phyloP scores from a whole-genome alignment of 1,140 invertebrate genomes.

The Drosophila leontia region DNA sequence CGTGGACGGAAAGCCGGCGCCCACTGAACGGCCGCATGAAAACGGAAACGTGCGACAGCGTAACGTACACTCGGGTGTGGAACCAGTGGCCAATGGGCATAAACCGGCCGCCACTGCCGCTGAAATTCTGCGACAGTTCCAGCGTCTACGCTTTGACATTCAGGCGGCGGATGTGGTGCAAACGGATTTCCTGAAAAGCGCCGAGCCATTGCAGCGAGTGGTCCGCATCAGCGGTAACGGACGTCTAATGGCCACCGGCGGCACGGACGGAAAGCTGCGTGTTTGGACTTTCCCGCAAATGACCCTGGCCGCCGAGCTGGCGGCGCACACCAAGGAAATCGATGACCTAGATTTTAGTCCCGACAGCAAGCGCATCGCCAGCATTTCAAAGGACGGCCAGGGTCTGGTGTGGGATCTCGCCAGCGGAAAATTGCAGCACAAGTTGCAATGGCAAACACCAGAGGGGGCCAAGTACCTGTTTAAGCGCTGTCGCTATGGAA shows the following conservation, averaged over 20 bases:
- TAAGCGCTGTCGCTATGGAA: conserved; percentile 92
- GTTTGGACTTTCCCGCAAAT: conserved; percentile 95
- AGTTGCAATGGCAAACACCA: conserved; percentile 89
- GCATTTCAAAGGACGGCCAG: conserved; percentile 94
- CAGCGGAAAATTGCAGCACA: conserved; percentile 85
- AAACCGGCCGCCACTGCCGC: conserved; percentile 63
- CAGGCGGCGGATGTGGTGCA: conserved; percentile 91
- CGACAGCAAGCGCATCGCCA: conserved; percentile 90
- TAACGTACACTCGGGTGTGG: conserved; percentile 65
- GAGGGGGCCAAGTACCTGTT: conserved; percentile 92
- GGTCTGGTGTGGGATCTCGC: conserved; percentile 91
- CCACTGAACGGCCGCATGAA: conserved; percentile 67
- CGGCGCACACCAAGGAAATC: conserved; percentile 92
- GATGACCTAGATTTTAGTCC: conserved; percentile 96
- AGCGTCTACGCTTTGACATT: conserved; percentile 90
- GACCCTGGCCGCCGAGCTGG: conserved; percentile 88
- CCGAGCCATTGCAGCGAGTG: conserved; percentile 94
- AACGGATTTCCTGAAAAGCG: conserved; percentile 89
- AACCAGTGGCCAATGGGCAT: conserved; percentile 66
- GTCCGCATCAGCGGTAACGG: conserved; percentile 92
- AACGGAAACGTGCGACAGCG: conserved; percentile 74
- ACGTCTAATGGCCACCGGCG: conserved; percentile 94
- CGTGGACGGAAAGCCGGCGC: conserved; percentile 53
- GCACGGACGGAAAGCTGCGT: conserved; percentile 94
- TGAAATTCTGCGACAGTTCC: conserved; percentile 86